Evolutionary conservation across 2,888 invertebrate genomes (phyloP), one percentile per base, ranked within the genome.

Genomic region (Machimus rusticus): DNA sequence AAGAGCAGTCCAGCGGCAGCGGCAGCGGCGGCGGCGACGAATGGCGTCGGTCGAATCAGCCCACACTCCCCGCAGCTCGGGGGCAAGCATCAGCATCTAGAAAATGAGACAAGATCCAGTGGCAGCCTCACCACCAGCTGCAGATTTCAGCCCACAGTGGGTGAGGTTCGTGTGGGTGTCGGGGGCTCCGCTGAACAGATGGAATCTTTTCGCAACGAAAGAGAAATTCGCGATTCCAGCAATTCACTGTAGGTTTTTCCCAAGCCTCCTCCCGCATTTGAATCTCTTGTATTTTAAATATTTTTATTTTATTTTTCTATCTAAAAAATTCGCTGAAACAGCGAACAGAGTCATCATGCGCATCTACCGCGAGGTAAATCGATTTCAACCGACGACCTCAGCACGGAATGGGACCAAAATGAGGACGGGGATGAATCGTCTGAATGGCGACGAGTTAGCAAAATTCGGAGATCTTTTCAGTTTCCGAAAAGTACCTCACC

Each of bases 391-490:
- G 95, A 95, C 90, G 95, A 95, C 90, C 91, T 93, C 87, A 91
- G 92, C 89, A 91, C 91, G 89, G 92, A 92, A 85, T 91, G 92
- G 91, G 89, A 89, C 74, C 89, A 90, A 78, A 86, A 31, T 14
- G 92, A 92, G 57, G 93, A 93, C 74, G 93, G 93, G 88, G 93
- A 94, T 81, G 93, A 94, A 90, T 94, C 94, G 43, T 93, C 94
- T 1, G 95, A 94, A 90, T 96, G 96, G 95, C 92, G 94, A 85
- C 94, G 95, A 89, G 94, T 95, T 81, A 95, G 95, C 16, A 94
- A 94, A 90, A 93, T 94, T 88, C 94, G 95, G 76, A 93, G 94
- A 88, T 95, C 96, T 5, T 93, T 96, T 89, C 95, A 96, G 90
- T 95, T 95, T 91, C 95, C 95, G 6, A 95, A 95, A 90, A 90